Evolutionary conservation across 2,888 invertebrate genomes (phyloP).

Genomic region (Eremobia ochroleuca): DNA sequence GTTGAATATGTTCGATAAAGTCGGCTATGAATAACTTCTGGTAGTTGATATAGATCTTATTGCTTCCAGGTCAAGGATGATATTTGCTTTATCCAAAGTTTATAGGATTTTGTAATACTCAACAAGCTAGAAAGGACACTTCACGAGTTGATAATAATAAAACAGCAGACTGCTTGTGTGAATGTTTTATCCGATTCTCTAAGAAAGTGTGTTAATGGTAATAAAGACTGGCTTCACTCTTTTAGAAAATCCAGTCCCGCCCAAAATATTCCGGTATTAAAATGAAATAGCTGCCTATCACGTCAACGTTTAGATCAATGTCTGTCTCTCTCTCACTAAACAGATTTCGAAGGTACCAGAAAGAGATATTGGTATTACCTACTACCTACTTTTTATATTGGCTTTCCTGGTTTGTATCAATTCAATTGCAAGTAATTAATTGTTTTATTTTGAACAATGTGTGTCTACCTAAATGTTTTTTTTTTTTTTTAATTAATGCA

Average conservation of each 20-base stretch:
- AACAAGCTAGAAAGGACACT: constrained; percentile 20
- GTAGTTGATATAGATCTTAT: constrained; percentile 41
- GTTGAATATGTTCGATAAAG: constrained; percentile 76
- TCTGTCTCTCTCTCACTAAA: constrained; percentile 47
- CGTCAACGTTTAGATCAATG: constrained; percentile 11
- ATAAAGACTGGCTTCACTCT: neutral
- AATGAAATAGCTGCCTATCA: neutral
- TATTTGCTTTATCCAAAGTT: constrained; percentile 13
- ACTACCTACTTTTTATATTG: neutral
- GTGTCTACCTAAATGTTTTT: neutral
- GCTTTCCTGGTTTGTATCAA: neutral
- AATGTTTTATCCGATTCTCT: neutral
- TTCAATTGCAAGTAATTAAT: neutral
- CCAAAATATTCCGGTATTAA: neutral
- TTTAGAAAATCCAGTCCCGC: neutral
- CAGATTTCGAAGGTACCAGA: constrained; percentile 14
- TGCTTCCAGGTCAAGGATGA: fast-evolving
- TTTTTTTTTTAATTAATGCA: neutral
- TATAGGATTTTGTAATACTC: constrained; percentile 11
- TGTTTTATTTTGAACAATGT: neutral
- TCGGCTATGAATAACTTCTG: constrained; percentile 45
- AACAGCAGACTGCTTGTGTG: neutral
- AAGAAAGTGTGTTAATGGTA: neutral
- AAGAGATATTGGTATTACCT: constrained; percentile 42
- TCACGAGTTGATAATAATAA: constrained; percentile 1